These are phyloP conservation scores for Malurus melanocephalus DNA, from an alignment of 2,113 vertebrate species.

Conservation along the genomic window DNA sequence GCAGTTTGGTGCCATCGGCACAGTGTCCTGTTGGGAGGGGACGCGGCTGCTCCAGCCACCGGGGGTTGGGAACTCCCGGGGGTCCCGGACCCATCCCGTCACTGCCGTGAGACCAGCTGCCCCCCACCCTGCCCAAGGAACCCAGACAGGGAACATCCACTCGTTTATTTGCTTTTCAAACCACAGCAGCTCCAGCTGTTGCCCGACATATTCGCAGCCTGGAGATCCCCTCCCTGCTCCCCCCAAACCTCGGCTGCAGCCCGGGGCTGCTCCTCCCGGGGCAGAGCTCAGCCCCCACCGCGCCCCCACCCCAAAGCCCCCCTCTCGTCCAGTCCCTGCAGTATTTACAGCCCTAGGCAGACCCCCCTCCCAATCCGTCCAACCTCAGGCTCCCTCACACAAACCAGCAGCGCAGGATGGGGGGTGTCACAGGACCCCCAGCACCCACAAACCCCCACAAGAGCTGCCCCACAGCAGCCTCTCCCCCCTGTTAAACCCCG, in stretches of 20 bases:
- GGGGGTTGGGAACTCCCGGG: fast-evolving
- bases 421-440: background rate
- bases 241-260: background rate
- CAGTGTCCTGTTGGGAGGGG: fast-evolving
- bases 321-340: background rate
- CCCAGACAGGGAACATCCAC: background rate
- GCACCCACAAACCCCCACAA: background rate
- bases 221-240: background rate
- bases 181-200: background rate
- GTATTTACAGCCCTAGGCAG: slow-evolving; percentile 3
- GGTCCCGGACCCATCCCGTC: background rate
- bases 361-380: background rate
- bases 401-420: background rate
- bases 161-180: slow-evolving; percentile 14
- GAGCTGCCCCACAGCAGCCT: background rate
- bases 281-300: background rate
- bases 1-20: background rate
- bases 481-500: background rate
- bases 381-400: background rate
- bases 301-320: background rate
- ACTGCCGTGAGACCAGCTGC: background rate
- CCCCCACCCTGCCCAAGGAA: background rate
- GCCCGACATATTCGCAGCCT: background rate
- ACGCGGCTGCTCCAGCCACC: fast-evolving
- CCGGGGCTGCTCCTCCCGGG: background rate